phyloP scores from a whole-genome alignment of 2,113 vertebrate genomes.

The Nyctereutes procyonoides region DNA sequence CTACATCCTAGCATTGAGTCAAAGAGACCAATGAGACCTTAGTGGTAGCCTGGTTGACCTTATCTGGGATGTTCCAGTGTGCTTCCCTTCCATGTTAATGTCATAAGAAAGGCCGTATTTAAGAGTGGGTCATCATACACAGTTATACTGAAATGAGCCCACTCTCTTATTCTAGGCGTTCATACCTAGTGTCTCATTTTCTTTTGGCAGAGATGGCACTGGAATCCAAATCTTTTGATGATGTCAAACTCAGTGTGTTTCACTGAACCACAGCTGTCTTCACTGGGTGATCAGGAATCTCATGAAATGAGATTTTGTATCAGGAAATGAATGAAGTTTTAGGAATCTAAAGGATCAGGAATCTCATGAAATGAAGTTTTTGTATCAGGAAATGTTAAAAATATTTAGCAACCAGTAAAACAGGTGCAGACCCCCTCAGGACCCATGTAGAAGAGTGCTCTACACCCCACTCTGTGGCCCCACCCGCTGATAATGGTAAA shows the following conservation, averaged over 20 bases:
- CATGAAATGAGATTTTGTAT: background rate
- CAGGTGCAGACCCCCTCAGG: background rate
- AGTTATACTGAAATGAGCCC: background rate
- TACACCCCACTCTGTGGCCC: background rate
- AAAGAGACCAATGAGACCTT: background rate
- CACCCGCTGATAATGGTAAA: background rate
- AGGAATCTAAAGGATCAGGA: background rate
- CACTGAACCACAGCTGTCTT: background rate
- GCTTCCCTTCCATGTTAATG: background rate
- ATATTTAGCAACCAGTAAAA: background rate
- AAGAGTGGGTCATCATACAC: background rate
- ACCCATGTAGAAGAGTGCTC: background rate
- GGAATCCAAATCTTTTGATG: background rate
- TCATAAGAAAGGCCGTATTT: background rate
- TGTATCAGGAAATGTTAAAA: background rate
- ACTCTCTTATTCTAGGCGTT: background rate
- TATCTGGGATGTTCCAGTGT: background rate
- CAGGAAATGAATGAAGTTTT: background rate
- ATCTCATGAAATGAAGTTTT: constrained; percentile 8
- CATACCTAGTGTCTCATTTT: background rate
- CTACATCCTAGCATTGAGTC: background rate
- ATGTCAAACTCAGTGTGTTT: background rate
- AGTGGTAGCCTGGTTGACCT: background rate
- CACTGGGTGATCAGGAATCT: background rate
- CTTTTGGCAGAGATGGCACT: background rate